Base-by-base conservation (phyloP, 2,888 invertebrate species). In the Omphaloscelis lunosa region DNA sequence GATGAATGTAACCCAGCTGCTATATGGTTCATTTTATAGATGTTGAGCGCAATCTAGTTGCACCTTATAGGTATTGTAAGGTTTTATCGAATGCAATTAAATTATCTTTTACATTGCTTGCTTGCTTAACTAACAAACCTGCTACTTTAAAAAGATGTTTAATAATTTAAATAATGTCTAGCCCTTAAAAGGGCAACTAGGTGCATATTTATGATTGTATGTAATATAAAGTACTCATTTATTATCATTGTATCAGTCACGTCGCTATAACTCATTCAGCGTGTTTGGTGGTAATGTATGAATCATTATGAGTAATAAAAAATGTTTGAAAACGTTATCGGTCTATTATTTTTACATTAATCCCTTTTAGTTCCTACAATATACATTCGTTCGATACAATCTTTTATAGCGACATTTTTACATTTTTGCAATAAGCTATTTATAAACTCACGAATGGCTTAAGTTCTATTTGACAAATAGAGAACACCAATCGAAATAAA, bases 121-220 rank as follows among this genome's bases (percentile, higher is more conserved):
- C 75, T 73, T 83, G 75, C 66, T 82, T 82, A 61, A 70, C 9
- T 76, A 63, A 69, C 63, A 75, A 56, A 83, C 17, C 63, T 75
- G 83, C 48, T 45, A 69, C 34, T 34, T 66, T 23, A 78, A 83
- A 73, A 80, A 77, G 39, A 82, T 86, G 80, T 94, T 95, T 95
- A 95, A 95, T 95, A 95, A 95, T 95, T 95, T 92, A 89, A 94
- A 94, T 95, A 95, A 95, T 95, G 95, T 93, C 91, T 79, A 86
- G 84, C 86, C 92, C 89, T 90, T 89, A 88, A n/a, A n/a, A 86
- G 88, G 90, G 93, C 90, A 90, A 88, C 90, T 94, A 94, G 94
- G 90, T 93, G 93, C 93, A 93, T 94, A 92, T 94, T 93, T 93
- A 94, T 90, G 91, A 92, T 94, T 93, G 90, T 93, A 93, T 91